A percentile compares a stretch with the other conserved stretches of the same genome.
Evolutionary conservation across 2,113 vertebrate species (phyloP).

Genomic region (Chascanopsetta lugubris): DNA sequence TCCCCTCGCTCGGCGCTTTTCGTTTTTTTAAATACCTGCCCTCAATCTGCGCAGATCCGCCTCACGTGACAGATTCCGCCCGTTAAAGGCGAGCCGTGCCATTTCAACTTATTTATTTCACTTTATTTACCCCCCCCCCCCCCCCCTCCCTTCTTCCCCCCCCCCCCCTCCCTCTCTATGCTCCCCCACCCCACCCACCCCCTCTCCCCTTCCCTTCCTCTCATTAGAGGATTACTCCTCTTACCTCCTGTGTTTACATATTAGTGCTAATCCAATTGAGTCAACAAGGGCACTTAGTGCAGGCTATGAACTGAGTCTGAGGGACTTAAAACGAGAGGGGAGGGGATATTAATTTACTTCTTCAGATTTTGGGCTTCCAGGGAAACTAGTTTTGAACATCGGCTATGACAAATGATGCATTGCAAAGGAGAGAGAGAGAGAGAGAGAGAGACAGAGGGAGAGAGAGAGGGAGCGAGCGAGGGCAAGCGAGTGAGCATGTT

Average conservation of each 20-base stretch:
- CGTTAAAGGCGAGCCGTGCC: constrained; percentile 67
- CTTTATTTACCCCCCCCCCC: constrained; percentile 68
- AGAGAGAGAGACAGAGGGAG: no score
- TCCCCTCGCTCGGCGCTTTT: constrained; percentile 56
- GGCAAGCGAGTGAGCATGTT: constrained; percentile 63
- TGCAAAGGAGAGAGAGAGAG: no score
- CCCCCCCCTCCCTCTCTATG: constrained; percentile 75
- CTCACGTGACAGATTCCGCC: constrained; percentile 68
- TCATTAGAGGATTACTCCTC: constrained; percentile 85
- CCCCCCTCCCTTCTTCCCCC: constrained; percentile 84
- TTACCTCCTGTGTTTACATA: constrained; percentile 88
- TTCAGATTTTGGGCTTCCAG: constrained; percentile 80
- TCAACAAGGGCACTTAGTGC: constrained; percentile 86
- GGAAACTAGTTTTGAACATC: constrained; percentile 80
- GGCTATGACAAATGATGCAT: constrained; percentile 80
- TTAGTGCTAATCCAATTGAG: constrained; percentile 88
- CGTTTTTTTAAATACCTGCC: constrained; percentile 57
- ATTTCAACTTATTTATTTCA: constrained; percentile 82
- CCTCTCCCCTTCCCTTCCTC: constrained; percentile 68
- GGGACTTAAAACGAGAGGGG: constrained; percentile 79
- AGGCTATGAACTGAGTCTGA: constrained; percentile 82
- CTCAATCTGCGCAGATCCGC: constrained; percentile 64
- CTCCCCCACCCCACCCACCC: no score
- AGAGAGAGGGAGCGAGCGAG: no score
- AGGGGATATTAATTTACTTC: constrained; percentile 84